Base-by-base conservation (phyloP, 2,888 invertebrate species). In the Cecidostiba fungosa region DNA sequence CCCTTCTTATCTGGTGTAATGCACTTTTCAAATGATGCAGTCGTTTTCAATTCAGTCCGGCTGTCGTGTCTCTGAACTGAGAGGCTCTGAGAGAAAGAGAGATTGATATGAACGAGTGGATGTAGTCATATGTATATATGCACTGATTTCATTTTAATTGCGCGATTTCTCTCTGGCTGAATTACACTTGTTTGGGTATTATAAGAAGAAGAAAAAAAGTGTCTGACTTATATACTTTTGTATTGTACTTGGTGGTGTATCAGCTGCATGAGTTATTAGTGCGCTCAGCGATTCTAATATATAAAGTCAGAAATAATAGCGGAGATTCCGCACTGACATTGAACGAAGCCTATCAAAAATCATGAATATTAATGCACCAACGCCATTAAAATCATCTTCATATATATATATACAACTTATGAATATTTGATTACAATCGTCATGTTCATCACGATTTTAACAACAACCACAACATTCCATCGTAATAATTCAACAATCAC, bases 401-500 rank as follows among this genome's bases (percentile, higher is more conserved):
- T 8, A n/a, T 1, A 1, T 1, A 6, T 23, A 26, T 19, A 26
- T 12, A n/a, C 5, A 4, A 16, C 43, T 47, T 50, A 69, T 78
- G 78, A 78, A 78, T 78, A 78, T 69, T 78, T 23, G n/a, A 78
- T 69, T 69, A 43, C 19, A n/a, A 39, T 39, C 39, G 10, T 19
- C n/a, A n/a, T 62, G 19, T 47, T 69, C 10, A 43, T 69, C 10
- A 43, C 66, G n/a, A 69, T 78, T 66, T 66, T 69, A 69, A 69
- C 50, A 69, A 69, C 50, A 66, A 47, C 69, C 29, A n/a, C 69
- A 69, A 6, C 78, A 78, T 78, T 78, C 78, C 78, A 69, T 47
- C 54, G 54, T n/a, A 14, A 12, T 47, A 50, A 70, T 78, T 69
- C 6, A 50, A 47, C 12, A 78, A 69, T 78, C 29, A 10, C 8